A percentile compares a stretch with the other conserved stretches of the same genome.
These are phyloP conservation scores for Dermatemys mawii DNA, from an alignment of 2,113 vertebrate species.

Conservation along the genomic window DNA sequence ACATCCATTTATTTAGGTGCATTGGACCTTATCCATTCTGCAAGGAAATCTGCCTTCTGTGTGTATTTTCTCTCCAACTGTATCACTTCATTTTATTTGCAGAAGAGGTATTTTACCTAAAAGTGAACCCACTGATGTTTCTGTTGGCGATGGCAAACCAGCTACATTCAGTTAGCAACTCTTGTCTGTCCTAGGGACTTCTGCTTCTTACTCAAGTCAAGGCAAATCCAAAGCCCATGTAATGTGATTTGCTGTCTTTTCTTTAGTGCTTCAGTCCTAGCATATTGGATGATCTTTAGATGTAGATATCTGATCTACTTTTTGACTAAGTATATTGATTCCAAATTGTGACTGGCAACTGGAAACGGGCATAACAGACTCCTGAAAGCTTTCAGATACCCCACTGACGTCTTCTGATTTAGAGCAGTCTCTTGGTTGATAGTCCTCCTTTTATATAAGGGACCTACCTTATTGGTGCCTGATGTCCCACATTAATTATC, in stretches of 20 bases:
- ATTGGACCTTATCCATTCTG: background rate
- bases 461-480: background rate
- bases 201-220: background rate
- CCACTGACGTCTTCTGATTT: background rate
- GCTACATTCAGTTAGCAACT: slow-evolving; percentile 4
- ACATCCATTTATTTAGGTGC: background rate
- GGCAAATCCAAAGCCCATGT: background rate
- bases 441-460: slow-evolving; percentile 28
- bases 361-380: slow-evolving; percentile 41
- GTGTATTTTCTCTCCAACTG: background rate
- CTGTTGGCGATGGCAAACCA: background rate
- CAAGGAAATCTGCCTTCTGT: background rate
- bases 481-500: slow-evolving; percentile 11
- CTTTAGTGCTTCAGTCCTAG: slow-evolving; percentile 32
- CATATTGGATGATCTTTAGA: slow-evolving; percentile 27
- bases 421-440: background rate
- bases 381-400: background rate
- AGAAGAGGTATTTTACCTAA: background rate
- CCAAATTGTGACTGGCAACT: slow-evolving; percentile 27
- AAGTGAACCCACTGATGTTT: slow-evolving; percentile 12
- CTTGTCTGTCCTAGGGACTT: background rate
- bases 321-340: slow-evolving; percentile 10
- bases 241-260: background rate
- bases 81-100: background rate
- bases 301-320: background rate